Evolutionary conservation across 2,797 vertebrate species (phyloP).

Genomic region (Podarcis siculus): DNA sequence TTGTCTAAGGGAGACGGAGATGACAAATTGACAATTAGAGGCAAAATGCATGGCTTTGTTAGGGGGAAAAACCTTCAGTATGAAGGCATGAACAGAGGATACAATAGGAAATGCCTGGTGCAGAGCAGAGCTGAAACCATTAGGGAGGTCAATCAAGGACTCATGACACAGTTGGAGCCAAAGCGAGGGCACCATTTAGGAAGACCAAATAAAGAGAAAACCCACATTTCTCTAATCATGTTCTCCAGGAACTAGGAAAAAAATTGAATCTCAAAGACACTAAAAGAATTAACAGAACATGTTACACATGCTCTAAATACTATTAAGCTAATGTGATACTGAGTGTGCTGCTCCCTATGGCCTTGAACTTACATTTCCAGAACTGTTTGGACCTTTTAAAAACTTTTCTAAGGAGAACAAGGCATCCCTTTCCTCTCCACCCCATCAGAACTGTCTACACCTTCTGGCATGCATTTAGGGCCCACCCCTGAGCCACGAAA

Average conservation of each 20-base stretch:
- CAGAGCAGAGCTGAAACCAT: conserved; percentile 13
- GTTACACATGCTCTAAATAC: conserved; percentile 57
- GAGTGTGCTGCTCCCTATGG: conserved; percentile 51
- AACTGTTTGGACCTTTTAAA: conserved; percentile 55
- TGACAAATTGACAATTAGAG: conserved; percentile 7
- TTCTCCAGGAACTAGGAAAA: neutral
- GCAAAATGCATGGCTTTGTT: neutral
- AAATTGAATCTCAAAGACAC: conserved; percentile 39
- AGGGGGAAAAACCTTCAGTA: neutral
- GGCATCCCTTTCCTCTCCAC: conserved; percentile 61
- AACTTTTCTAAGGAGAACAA: conserved; percentile 60
- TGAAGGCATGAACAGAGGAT: neutral
- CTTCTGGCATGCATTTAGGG: conserved; percentile 55
- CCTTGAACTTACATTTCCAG: conserved; percentile 48
- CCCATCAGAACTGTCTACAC: conserved; percentile 62
- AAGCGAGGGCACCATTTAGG: conserved; percentile 22
- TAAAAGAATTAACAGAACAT: conserved; percentile 54
- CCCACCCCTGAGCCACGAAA: conserved; percentile 43
- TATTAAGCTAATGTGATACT: neutral
- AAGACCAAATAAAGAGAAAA: conserved; percentile 34
- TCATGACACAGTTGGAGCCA: neutral
- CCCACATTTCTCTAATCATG: conserved; percentile 51
- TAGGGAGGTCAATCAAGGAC: neutral
- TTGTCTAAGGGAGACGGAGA: neutral
- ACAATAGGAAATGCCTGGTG: neutral